A percentile compares a stretch with the other conserved stretches of the same genome.
Evolutionary conservation across 2,888 invertebrate genomes (phyloP).

Genomic region (Eudemis profundana): DNA sequence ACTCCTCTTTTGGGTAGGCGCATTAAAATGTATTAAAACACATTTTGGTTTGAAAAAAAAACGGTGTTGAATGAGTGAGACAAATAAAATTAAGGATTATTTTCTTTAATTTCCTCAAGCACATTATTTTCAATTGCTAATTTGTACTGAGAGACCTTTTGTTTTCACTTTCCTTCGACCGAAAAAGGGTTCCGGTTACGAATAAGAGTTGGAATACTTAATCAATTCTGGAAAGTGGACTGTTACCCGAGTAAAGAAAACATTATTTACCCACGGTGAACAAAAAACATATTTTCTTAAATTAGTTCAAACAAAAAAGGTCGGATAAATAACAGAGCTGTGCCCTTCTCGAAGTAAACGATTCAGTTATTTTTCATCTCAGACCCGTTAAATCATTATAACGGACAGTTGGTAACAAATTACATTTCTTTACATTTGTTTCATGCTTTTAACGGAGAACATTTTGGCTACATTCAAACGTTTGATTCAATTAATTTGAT

Average conservation of each 20-base stretch:
- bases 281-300: constrained; percentile 13
- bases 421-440: background rate
- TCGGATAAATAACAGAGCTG: background rate
- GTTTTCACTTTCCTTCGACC: background rate
- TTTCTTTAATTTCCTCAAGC: background rate
- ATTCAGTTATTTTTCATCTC: background rate
- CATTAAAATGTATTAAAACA: accelerated
- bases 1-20: too few species aligned
- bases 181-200: background rate
- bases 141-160: background rate
- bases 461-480: too few species aligned
- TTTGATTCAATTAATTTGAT: too few species aligned
- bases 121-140: background rate
- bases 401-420: background rate
- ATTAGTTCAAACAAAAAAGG: constrained; percentile 1
- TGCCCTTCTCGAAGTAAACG: background rate
- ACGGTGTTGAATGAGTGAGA: too few species aligned
- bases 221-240: background rate
- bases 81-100: background rate
- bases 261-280: constrained; percentile 16
- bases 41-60: background rate
- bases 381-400: background rate
- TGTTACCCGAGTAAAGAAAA: constrained; percentile 3
- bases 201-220: background rate
- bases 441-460: background rate